Base-by-base conservation (phyloP, 2,888 invertebrate genomes). In the Heteropelma amictum region DNA sequence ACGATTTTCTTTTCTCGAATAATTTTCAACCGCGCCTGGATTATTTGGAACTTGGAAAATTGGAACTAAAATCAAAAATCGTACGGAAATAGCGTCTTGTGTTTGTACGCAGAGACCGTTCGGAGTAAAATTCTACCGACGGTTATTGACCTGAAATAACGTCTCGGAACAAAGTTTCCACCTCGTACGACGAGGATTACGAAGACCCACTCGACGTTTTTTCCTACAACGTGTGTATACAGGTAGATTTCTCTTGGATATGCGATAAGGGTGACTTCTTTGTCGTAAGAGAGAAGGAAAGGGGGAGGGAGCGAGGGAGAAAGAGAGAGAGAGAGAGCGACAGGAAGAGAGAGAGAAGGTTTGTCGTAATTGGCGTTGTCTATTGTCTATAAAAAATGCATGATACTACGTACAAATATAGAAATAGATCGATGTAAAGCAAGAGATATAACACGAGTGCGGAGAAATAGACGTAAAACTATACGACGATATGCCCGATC, bases 201-300 rank as follows among this genome's bases (percentile, higher is more conserved):
- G 74, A 74, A 74, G 74, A 70, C 74, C 70, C 51, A 65, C 74
- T 70, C 60, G 70, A 60, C 53, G 45, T 47, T 38, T 53, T 49
- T 23, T 30, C n/a, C 49, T 35, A 49, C 26, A 26, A 14, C 8
- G 35, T 26, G 17, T 28, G 33, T 30, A 51, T 51, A 38, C 23
- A 68, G 40, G 28, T 28, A 38, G 40, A 58, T 51, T 12, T 14
- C 47, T 19, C 33, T 60, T 26, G 53, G 42, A 60, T 33, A 54
- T 40, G 40, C 56, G 23, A 56, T n/a, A 47, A 56, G 63, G 28
- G 38, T 38, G 12, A 54, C 51, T 63, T 49, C 51, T 63, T 38
- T 28, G 23, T n/a, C 2, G 19, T 12, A 23, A 12, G 14, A 47
- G 47, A 61, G 33, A 12, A 8, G 21, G 19, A 12, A 19, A n/a